Base-by-base conservation (phyloP, 2,797 vertebrate species). In the Xiphorhynchus erythropygius region DNA sequence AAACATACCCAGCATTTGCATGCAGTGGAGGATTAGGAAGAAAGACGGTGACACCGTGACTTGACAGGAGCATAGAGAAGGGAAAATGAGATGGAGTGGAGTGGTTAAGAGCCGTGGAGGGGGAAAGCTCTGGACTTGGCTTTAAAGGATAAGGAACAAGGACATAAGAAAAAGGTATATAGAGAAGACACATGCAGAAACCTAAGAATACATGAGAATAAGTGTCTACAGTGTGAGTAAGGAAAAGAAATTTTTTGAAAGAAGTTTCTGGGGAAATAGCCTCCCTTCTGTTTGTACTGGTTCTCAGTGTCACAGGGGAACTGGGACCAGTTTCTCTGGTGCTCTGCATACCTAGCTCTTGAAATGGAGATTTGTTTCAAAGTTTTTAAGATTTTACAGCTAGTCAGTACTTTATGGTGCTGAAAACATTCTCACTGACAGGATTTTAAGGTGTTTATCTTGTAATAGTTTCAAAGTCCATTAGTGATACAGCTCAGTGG, bases 261-360 rank as follows among this genome's bases (percentile, higher is more conserved):
- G 55, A 88, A 63, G 77, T 92, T 93, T 91, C 84, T 91, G 65
- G 83, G 94, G 94, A 96, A 94, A 84, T 84, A 84, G 18, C 83
- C 88, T 80, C 92, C 90, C 86, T 90, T 95, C 85, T 57, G 1
- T 78, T 94, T 91, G 89, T 77, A 21, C 25, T 53, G 30, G 23
- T 69, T 22, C 70, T 71, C 24, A 19, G 3, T 65, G 32, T 88
- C 74, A 60, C 30, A 1, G 28, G 73, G 64, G 83, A 93, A 16
- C 92, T 60, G 62, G 46, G 76, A 81, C 33, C 30, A 59, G 60
- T 33, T 68, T 89, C 60, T 85, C 50, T 73, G 15, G 39, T 46
- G 70, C 16, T 68, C 78, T 56, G 41, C 83, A 35, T 44, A 60
- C 32, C 60, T 77, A n/a, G 49, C 67, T 75, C 23, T 41, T 91